Evolutionary conservation across 2,797 vertebrate species (phyloP), one percentile per base, ranked within the genome.

Genomic region (Notolepis coatsorum): DNA sequence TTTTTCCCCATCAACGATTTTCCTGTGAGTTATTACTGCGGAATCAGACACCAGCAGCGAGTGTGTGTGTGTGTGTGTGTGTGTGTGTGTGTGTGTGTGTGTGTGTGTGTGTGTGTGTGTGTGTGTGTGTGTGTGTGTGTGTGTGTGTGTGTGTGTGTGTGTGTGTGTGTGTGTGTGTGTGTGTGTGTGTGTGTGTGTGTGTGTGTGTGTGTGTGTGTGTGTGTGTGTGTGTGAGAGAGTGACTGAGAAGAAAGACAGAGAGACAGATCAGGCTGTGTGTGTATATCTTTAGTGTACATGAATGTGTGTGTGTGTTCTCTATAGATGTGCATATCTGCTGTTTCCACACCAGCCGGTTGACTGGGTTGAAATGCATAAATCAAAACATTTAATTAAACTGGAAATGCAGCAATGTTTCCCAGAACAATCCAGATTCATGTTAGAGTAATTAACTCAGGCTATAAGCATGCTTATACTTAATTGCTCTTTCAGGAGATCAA

Each of bases 391-490:
- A 85, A 89, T 91, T 80, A 88, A 83, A 84, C 33, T 50, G 39
- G 63, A 80, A 84, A 83, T 0, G 33, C 65, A 59, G 61, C 68
- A 39, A 65, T 79, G 82, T 81, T 90, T 85, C 75, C 45, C 67
- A 73, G n/a, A n/a, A 75, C 83, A 87, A 89, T 87, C 83, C 75
- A 65, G 58, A 80, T 79, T 81, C 75, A 77, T 78, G 80, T 75
- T 81, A 72, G n/a, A 65, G 78, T 89, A 89, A 89, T 90, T 88
- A 90, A 88, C 68, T 87, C 64, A 59, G 69, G 64, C 64, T n/a
- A n/a, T 74, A 70, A 75, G 71, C 68, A 75, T 63, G 73, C 67
- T 77, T 66, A n/a, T n/a, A 63, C 48, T 70, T 83, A 81, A 85
- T 89, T 86, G 74, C 75, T 80, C 51, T 63, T 65, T 30, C 50